A percentile compares a stretch with the other conserved stretches of the same genome.
These are phyloP conservation scores for Cyprinus carpio DNA, from an alignment of 2,113 vertebrate genomes.

Conservation along the genomic window DNA sequence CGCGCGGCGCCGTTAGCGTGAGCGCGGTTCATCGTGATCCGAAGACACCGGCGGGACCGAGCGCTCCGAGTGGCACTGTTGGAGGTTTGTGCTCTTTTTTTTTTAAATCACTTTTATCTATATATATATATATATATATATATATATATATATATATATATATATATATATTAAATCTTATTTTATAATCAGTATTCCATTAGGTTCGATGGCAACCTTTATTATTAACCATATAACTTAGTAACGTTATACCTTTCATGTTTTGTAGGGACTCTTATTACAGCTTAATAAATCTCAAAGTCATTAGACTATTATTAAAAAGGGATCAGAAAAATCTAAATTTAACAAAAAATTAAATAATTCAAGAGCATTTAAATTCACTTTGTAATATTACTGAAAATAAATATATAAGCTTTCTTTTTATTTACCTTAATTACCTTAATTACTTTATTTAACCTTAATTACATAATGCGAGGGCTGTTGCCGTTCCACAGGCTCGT, in stretches of 20 bases:
- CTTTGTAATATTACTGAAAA: background rate
- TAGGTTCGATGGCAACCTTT: background rate
- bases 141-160: too few relatives aligned
- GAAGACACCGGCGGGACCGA: background rate
- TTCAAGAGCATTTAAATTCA: background rate
- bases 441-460: too few relatives aligned
- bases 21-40: background rate
- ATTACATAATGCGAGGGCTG: too few relatives aligned
- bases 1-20: background rate
- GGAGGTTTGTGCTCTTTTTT: constrained; percentile 24
- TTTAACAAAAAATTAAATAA: background rate
- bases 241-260: too few relatives aligned
- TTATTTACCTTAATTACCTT: too few relatives aligned
- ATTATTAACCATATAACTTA: too few relatives aligned
- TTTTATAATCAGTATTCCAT: background rate
- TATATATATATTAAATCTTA: too few relatives aligned
- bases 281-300: too few relatives aligned
- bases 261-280: background rate
- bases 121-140: too few relatives aligned
- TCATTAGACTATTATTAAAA: too few relatives aligned
- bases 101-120: background rate
- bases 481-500: too few relatives aligned
- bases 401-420: too few relatives aligned
- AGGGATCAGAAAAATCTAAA: background rate
- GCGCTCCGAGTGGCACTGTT: background rate